phyloP scores from a whole-genome alignment of 2,113 vertebrate genomes.

The Motacilla tschutschensis region DNA sequence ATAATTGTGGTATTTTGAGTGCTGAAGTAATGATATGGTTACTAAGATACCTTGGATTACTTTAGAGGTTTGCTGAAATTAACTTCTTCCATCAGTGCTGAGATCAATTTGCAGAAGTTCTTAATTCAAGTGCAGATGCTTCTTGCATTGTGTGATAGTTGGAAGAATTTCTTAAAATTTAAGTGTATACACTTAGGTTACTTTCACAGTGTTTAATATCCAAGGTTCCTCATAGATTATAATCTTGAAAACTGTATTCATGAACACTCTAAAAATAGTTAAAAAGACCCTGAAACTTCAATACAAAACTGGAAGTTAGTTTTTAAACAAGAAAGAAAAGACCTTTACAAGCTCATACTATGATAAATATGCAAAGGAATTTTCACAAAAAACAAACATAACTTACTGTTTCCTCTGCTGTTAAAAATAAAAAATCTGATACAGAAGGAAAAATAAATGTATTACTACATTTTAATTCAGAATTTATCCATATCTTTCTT shows the following conservation, averaged over 20 bases:
- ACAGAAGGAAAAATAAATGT: background rate
- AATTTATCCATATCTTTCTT: background rate
- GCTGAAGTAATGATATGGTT: background rate
- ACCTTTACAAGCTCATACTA: background rate
- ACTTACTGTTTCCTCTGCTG: background rate
- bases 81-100: background rate
- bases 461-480: background rate
- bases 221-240: background rate
- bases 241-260: background rate
- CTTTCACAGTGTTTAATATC: background rate
- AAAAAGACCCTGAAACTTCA: background rate
- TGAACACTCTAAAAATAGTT: background rate
- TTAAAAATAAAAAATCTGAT: background rate
- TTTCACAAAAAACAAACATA: background rate
- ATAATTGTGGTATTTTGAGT: background rate
- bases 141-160: background rate
- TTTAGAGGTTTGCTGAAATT: conserved; percentile 6
- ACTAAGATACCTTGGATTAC: background rate
- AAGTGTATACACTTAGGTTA: background rate
- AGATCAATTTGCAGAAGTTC: background rate
- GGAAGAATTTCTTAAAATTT: background rate
- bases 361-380: background rate
- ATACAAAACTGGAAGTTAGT: background rate
- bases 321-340: background rate
- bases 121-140: background rate